These are phyloP conservation scores for Cataglyphis albicans DNA, from an alignment of 2,888 invertebrate genomes.

Conservation along the genomic window DNA sequence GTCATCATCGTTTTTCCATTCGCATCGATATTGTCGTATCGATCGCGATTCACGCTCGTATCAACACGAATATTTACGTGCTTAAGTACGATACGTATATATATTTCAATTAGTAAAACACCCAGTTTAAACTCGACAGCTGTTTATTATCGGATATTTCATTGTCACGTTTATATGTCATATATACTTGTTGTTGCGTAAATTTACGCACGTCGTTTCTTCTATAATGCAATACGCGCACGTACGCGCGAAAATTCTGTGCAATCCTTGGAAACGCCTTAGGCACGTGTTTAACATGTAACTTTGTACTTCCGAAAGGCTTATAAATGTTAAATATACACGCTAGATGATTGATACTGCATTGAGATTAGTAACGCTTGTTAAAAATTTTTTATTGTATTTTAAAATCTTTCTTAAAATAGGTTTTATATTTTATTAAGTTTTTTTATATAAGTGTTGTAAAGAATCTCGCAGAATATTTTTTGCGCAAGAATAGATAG, in stretches of 20 bases:
- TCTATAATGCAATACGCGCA: background rate
- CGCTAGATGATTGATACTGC: background rate
- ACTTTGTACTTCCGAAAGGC: background rate
- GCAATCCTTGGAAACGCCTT: background rate
- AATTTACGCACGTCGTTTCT: background rate
- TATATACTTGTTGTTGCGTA: background rate
- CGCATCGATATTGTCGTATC: background rate
- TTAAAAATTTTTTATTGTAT: background rate
- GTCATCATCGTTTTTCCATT: slow-evolving; percentile 49
- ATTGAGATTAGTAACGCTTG: background rate
- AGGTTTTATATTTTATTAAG: background rate
- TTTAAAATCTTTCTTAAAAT: background rate
- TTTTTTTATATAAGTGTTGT: background rate
- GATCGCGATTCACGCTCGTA: background rate
- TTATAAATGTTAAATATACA: background rate
- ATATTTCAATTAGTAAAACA: background rate
- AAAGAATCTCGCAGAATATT: background rate
- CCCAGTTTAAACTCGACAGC: background rate
- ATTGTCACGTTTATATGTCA: background rate
- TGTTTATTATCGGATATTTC: background rate
- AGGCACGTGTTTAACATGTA: background rate
- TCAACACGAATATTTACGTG: background rate
- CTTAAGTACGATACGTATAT: background rate
- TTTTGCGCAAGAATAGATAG: background rate
- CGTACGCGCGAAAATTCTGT: background rate